Percentiles rank a stretch among this genome's conserved stretches.
These are phyloP conservation scores for Phaedon cochleariae DNA, from an alignment of 2,888 invertebrate species.

Conservation along the genomic window DNA sequence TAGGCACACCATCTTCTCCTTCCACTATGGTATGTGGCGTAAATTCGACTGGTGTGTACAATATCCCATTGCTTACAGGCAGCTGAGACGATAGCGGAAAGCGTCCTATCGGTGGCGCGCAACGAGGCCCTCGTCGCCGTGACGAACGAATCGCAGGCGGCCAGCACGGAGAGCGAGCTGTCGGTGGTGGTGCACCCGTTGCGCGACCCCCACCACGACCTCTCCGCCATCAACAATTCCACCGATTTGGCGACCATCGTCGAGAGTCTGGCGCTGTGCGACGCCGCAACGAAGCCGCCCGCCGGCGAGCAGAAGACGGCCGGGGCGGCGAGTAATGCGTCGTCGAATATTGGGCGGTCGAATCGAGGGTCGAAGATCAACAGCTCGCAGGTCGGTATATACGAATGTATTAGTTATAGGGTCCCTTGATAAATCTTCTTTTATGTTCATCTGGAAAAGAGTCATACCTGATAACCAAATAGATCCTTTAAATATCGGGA, in stretches of 20 bases:
- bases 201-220: constrained; percentile 71
- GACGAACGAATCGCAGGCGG: constrained; percentile 63
- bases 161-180: constrained; percentile 66
- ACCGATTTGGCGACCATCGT: constrained; percentile 85
- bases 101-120: constrained; percentile 76
- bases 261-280: constrained; percentile 78
- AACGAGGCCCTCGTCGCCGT: constrained; percentile 73
- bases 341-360: constrained; percentile 53
- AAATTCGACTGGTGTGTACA: too few relatives aligned
- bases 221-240: constrained; percentile 77
- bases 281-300: constrained; percentile 57
- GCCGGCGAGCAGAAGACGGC: constrained; percentile 51
- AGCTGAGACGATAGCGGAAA: constrained; percentile 89
- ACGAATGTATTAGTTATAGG: too few relatives aligned
- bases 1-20: too few relatives aligned
- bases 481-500: too few relatives aligned
- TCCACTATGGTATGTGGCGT: too few relatives aligned
- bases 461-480: too few relatives aligned
- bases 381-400: constrained; percentile 51
- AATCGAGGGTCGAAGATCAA: constrained; percentile 55
- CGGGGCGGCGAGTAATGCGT: constrained; percentile 5
- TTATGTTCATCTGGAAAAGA: too few relatives aligned
- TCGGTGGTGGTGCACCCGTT: constrained; percentile 69
- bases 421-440: too few relatives aligned
- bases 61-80: too few relatives aligned